Evolutionary conservation across 2,888 invertebrate species (phyloP), one percentile per base, ranked within the genome.

Genomic region (Trichopoda pennipes): DNA sequence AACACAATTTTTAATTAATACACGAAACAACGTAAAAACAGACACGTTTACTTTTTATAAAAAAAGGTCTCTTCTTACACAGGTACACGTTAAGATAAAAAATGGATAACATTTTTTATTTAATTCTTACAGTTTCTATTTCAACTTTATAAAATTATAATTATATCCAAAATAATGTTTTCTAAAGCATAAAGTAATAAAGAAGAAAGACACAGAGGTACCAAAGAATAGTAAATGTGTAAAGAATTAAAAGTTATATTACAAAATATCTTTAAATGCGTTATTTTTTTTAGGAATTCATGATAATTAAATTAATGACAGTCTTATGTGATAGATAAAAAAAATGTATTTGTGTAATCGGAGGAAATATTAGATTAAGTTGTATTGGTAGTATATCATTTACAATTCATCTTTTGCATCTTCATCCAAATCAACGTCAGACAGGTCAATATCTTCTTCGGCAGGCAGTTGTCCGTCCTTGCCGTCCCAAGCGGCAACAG

Each of bases 401-500:
- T 89, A 90, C 66, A 90, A 88, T 83, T 90, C 90, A 75, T 89
- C 90, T 77, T 89, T 90, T 42, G 79, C 47, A 85, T 95, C 95
- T 86, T 96, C 95, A 87, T 96, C 95, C 55, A 98, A 92, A 85
- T 95, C 96, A 23, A 98, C 93, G 90, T 98, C 98, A 38, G 97
- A 97, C 70, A 98, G 94, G 92, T 98, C 98, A 84, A 97, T 95
- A 85, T 98, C 97, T 87, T 98, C 98, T 56, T 89, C 89, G 44
- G 92, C 93, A 2, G 97, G 96, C 86, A 96, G 92, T 87, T 95
- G 95, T 0, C 96, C 98, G 89, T 99, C 98, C 89, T 98, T 95
- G 19, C 99, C 99, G 90, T 99, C 98, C 99, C 99, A 99, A 0
- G 96, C 92, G 28, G 95, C 95, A 0, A 93, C 93, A 55, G 92